A percentile compares a stretch with the other conserved stretches of the same genome.
These are phyloP conservation scores for Creontiades dilutus DNA, from an alignment of 2,888 invertebrate species.

Conservation along the genomic window DNA sequence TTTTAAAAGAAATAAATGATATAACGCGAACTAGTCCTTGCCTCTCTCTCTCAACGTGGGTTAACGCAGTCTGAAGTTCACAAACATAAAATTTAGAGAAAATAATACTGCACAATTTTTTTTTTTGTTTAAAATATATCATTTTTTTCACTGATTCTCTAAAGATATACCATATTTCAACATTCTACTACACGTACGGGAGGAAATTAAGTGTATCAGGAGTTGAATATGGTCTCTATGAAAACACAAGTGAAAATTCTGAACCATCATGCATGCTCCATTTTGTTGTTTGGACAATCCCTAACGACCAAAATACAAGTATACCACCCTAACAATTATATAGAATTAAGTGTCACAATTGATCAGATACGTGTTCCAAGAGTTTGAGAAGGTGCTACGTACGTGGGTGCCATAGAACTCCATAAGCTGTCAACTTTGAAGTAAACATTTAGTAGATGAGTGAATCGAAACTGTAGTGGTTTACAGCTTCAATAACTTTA, in stretches of 20 bases:
- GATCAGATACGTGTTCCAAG: no score
- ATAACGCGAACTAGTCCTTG: constrained; percentile 64
- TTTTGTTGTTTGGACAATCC: no score
- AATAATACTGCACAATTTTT: constrained; percentile 67
- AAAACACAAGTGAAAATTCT: neutral
- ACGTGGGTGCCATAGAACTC: no score
- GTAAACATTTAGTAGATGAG: no score
- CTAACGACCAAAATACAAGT: no score
- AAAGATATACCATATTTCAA: constrained; percentile 52
- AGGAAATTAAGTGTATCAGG: constrained; percentile 10
- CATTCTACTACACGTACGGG: neutral
- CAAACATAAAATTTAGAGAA: constrained; percentile 7
- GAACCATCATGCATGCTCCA: neutral
- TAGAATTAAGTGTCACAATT: no score
- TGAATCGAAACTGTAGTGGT: no score
- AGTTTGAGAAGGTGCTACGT: no score
- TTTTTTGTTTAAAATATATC: no score
- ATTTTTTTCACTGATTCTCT: constrained; percentile 57
- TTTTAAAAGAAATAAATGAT: neutral
- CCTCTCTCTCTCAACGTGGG: constrained; percentile 66
- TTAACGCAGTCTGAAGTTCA: constrained; percentile 63
- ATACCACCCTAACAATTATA: no score
- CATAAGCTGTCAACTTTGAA: no score
- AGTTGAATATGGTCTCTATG: neutral
- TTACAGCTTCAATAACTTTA: no score